phyloP scores from a whole-genome alignment of 2,797 vertebrate genomes.

The Phoeniculus purpureus region DNA sequence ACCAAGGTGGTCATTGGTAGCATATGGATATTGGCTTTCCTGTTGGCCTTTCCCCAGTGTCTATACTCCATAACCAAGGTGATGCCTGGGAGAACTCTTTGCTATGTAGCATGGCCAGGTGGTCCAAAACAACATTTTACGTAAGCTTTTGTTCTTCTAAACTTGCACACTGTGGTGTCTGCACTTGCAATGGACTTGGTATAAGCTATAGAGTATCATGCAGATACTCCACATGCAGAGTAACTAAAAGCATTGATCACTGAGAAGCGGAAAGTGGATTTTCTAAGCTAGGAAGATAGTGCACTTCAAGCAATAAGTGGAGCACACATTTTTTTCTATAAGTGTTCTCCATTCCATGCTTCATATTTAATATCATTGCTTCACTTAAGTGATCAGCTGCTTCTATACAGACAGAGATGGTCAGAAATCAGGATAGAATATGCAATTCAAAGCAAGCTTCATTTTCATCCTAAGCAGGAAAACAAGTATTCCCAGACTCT shows the following conservation, averaged over 20 bases:
- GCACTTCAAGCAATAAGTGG: not conserved
- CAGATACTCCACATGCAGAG: not conserved
- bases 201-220: not conserved
- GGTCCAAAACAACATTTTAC: conserved; percentile 86
- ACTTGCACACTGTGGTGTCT: not conserved
- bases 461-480: not conserved
- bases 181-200: not conserved
- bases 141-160: conserved; percentile 80
- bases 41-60: conserved; percentile 93
- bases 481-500: not conserved
- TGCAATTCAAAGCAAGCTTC: not conserved
- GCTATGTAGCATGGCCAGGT: conserved; percentile 93
- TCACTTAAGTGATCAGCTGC: not conserved
- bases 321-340: not conserved
- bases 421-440: not conserved
- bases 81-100: conserved; percentile 87
- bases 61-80: conserved; percentile 89
- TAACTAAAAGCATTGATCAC: not conserved
- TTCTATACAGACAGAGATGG: not conserved
- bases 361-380: not conserved
- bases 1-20: conserved; percentile 91
- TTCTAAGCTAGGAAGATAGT: not conserved
- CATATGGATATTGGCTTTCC: conserved; percentile 94
- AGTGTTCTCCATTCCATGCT: not conserved
- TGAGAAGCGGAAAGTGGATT: not conserved